Base-by-base conservation (phyloP, 2,797 vertebrate species). In the Chiroxiphia lanceolata region DNA sequence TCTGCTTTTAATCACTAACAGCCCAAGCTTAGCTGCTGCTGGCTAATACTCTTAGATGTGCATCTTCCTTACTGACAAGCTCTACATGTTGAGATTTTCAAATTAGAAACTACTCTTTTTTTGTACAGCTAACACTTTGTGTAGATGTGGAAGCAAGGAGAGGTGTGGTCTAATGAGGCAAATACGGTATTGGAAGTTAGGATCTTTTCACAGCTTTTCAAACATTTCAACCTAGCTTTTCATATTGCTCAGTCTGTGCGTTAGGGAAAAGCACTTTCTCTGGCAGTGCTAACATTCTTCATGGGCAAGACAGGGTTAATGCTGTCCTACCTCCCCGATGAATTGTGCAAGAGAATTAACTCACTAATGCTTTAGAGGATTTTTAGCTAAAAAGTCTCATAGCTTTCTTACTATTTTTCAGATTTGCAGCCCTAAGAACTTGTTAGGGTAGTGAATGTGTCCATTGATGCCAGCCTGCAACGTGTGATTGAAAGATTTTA, bases 1-100 rank as follows among this genome's bases (percentile, higher is more conserved):
- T 94, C 83, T 84, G 42, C 59, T 94, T 94, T 94, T 89, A 76
- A 78, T 91, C 47, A 48, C 20, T 72, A 93, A 53, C 31, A 85
- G 69, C 68, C 53, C 0, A 4, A 80, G 54, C 57, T 87, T 61
- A 89, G 29, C 69, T 91, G 57, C 83, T 91, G 14, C 83, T 83
- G 33, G n/a, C 47, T 93, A 38, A 56, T 63, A 45, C 53, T 36
- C 44, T 36, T 79, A 75, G 25, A 33, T 7, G 2, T 74, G 36
- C 17, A 7, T 67, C 3, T 2, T 78, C 36, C 25, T 72, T 57
- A 54, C 31, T 90, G 76, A 65, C 53, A 84, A 76, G 60, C 34
- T 89, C 51, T 59, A 60, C 29, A 7, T 12, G 13, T 8, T 79
- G 40, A 72, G 44, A 42, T 84, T 90, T 88, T 85, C 36, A 83